Conservation (phyloP, 2,113 vertebrate species). For the Cettia cetti region DNA sequence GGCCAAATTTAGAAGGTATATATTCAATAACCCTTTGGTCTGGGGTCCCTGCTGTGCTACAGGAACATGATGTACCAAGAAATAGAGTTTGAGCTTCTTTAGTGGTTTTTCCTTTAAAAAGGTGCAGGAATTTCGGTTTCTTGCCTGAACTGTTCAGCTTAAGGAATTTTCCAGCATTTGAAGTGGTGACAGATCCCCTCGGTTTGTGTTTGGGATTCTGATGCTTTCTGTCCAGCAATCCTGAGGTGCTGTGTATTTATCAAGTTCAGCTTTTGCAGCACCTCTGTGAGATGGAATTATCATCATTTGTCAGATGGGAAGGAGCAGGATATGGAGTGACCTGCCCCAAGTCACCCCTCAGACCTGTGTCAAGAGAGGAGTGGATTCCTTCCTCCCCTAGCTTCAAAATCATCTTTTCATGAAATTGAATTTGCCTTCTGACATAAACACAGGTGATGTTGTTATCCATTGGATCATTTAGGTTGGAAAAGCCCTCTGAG, state of each 20-base stretch:
- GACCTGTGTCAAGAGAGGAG: too few relatives aligned
- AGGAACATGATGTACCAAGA: not conserved
- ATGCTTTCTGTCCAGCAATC: not conserved
- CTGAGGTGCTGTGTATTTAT: not conserved
- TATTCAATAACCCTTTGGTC: not conserved
- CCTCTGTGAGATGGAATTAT: not conserved
- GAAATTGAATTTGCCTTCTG: not conserved
- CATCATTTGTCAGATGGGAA: not conserved
- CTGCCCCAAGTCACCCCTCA: not conserved
- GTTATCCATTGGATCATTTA: not conserved
- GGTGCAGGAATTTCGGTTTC: not conserved
- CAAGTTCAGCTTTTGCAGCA: not conserved
- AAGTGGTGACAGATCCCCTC: not conserved
- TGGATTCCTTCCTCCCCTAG: not conserved
- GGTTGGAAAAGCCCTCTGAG: not conserved
- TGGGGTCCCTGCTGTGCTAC: not conserved
- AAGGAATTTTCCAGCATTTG: not conserved
- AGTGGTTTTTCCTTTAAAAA: not conserved
- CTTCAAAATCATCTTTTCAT: not conserved
- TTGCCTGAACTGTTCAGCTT: not conserved
- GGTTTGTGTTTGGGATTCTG: not conserved
- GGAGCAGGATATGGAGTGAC: not conserved
- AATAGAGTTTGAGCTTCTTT: not conserved
- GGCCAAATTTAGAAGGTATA: not conserved
- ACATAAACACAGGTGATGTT: accelerated